These are phyloP conservation scores for Dipus sagitta DNA, from an alignment of 2,797 vertebrate genomes.

Conservation along the genomic window DNA sequence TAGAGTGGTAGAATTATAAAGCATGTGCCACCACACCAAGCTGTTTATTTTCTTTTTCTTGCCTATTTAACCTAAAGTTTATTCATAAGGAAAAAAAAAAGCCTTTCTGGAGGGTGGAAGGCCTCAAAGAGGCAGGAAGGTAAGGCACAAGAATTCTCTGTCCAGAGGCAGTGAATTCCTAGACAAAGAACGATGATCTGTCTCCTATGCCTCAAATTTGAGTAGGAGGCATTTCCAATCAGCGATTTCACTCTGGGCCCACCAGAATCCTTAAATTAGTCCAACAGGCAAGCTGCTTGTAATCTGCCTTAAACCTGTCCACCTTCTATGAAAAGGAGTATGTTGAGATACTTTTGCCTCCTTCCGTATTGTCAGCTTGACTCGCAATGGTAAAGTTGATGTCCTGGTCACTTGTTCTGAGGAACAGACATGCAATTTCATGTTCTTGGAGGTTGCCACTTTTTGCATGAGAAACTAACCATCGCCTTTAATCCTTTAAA, in stretches of 20 bases:
- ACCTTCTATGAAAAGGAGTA: background rate
- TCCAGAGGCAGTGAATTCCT: background rate
- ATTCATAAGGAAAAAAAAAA: conserved; percentile 48
- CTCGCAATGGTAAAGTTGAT: conserved; percentile 44
- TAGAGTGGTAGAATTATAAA: background rate
- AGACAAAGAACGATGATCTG: background rate
- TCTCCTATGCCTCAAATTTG: background rate
- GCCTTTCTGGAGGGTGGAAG: background rate
- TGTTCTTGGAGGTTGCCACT: background rate
- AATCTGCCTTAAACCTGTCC: background rate
- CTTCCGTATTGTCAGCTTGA: conserved; percentile 8
- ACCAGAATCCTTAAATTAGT: background rate
- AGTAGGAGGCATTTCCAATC: conserved; percentile 30
- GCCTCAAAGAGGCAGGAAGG: background rate
- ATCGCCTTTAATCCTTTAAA: background rate
- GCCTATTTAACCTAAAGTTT: background rate
- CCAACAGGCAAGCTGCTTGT: background rate
- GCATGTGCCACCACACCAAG: background rate
- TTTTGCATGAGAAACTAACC: conserved; percentile 50
- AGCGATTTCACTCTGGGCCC: background rate
- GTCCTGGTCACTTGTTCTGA: conserved; percentile 17
- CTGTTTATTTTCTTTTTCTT: conserved; percentile 49
- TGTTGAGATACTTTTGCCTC: conserved; percentile 25
- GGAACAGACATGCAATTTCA: conserved; percentile 36
- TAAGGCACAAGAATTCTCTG: conserved; percentile 5